Base-by-base conservation (phyloP, 35 echinoderm and acorn worm species). In the Apostichopus californicus region DNA sequence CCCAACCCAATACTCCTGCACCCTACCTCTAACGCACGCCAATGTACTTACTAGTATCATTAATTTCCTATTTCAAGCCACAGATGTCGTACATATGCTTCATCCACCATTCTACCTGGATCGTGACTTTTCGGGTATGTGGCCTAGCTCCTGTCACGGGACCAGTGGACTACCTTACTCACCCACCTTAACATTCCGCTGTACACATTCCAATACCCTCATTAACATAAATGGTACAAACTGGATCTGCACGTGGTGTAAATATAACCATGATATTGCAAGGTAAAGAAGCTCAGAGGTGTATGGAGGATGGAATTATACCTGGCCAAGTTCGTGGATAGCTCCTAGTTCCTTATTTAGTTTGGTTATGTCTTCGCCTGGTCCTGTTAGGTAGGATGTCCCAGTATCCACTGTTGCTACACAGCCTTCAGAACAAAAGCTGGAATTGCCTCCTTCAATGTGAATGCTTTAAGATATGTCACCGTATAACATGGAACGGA, bases 351-450 rank as follows among this genome's bases (percentile, higher is more conserved):
- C 46, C 17, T 77, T 18, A 9, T 94, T 78, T 5, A 97, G 94
- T 70, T 90, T 77, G 5, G 90, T 80, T 8, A 95, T 92, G n/a
- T 93, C 92, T 9, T 87, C 81, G 60, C 86, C 77, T 72, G 96
- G 93, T 57, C 96, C 96, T 73, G 93, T 87, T 53, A 97, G 65
- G 63, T 93, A 91, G 23, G 96, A 93, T 26, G 93, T 95, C 4
- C 96, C 96, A 73, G 96, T 95, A 83, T 97, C 96, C 20, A 91
- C 92, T 57, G 94, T 93, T 26, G 96, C 96, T 25, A 83, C n/a
- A 57, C 96, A 97, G 21, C 77, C 77, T 9, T 82, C 87, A 55
- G 86, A 57, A 80, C 94, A 95, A 22, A 79, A 79, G 13, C 9
- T 5, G 21, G 21, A 79, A 14, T 24, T 79, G 9, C 14, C 21